Conservation (phyloP, 2,888 invertebrate species). For the Agrotis puta region DNA sequence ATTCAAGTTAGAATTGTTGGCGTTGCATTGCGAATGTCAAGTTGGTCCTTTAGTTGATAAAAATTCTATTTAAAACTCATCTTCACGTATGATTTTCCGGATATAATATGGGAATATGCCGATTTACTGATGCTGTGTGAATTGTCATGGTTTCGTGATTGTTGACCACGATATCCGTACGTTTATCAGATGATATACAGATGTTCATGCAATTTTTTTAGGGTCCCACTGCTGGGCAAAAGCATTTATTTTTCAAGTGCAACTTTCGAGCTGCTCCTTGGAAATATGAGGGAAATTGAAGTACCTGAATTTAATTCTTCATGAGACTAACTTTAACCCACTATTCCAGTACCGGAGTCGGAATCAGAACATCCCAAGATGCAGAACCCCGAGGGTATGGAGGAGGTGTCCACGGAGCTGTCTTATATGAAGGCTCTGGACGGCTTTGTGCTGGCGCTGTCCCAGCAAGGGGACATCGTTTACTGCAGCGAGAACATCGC, state of each 20-base stretch:
- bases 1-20: conserved; percentile 31
- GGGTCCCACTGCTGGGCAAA: too few relatives aligned
- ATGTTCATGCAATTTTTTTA: too few relatives aligned
- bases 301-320: not conserved
- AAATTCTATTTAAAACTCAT: not conserved
- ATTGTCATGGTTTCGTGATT: not conserved
- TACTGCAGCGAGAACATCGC: conserved; percentile 98
- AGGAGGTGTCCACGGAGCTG: conserved; percentile 90
- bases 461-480: conserved; percentile 97
- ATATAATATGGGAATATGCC: not conserved
- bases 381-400: conserved; percentile 82
- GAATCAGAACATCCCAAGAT: conserved; percentile 78
- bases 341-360: conserved; percentile 81
- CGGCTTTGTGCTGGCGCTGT: conserved; percentile 97
- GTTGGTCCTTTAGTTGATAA: conserved; percentile 43
- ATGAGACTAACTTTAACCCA: conserved; percentile 12
- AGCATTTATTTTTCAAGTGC: too few relatives aligned
- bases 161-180: not conserved
- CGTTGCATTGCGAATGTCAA: conserved; percentile 2
- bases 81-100: not conserved
- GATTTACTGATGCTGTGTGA: not conserved
- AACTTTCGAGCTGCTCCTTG: too few relatives aligned
- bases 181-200: too few relatives aligned
- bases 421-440: conserved; percentile 95
- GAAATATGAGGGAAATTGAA: too few relatives aligned